Conservation (phyloP, 2,888 invertebrate genomes). For the Suillia variegata region DNA sequence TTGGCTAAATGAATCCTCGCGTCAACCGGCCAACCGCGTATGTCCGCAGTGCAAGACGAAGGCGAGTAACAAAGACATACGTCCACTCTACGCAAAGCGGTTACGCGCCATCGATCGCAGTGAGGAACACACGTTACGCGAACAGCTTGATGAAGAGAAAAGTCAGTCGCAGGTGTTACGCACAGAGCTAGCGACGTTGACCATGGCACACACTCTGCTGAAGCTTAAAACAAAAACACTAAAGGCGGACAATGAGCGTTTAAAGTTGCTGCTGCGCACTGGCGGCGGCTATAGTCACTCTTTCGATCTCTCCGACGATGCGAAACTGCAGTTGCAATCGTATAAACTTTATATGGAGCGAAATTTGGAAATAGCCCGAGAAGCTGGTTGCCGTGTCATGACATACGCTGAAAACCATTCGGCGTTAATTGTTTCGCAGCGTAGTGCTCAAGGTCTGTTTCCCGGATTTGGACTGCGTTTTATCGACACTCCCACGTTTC, state of each 20-base stretch:
- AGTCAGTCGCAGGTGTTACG: constrained; percentile 67
- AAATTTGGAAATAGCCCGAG: constrained; percentile 70
- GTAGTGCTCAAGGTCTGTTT: constrained; percentile 72
- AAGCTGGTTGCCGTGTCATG: constrained; percentile 80
- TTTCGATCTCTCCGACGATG: neutral
- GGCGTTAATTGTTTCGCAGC: constrained; percentile 76
- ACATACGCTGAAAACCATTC: constrained; percentile 70
- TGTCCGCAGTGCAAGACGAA: constrained; percentile 90
- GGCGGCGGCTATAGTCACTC: constrained; percentile 17
- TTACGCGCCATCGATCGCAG: constrained; percentile 78
- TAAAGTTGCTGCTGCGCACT: constrained; percentile 39
- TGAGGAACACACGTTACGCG: constrained; percentile 72
- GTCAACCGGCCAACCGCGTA: constrained; percentile 61
- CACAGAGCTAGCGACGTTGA: constrained; percentile 66
- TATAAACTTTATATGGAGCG: constrained; percentile 66
- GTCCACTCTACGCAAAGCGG: constrained; percentile 79
- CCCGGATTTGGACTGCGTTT: constrained; percentile 81
- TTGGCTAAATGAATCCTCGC: constrained; percentile 57
- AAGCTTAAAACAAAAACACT: constrained; percentile 37
- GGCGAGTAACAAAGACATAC: constrained; percentile 71
- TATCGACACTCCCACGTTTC: constrained; percentile 70
- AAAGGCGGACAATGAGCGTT: constrained; percentile 45
- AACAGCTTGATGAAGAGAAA: constrained; percentile 66
- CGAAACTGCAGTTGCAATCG: constrained; percentile 20
- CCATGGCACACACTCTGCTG: constrained; percentile 43